Base-by-base conservation (phyloP, 2,797 vertebrate species). In the Sylvilagus floridanus region DNA sequence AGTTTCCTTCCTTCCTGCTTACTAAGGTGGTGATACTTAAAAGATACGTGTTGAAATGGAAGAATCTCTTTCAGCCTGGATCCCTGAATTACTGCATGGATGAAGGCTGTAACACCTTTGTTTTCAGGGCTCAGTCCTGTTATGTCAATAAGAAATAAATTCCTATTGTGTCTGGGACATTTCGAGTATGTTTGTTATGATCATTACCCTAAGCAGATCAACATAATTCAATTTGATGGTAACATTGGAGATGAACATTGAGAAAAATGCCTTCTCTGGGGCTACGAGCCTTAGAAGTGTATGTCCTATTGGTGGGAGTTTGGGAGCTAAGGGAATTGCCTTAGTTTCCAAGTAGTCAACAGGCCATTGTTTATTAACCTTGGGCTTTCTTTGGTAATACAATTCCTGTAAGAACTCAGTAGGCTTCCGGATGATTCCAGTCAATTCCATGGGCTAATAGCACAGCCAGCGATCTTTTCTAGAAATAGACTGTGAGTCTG, bases 401-500 rank as follows among this genome's bases (percentile, higher is more conserved):
- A 97, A 96, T 97, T 96, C 92, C 93, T 86, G 35, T 89, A 95
- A 84, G 76, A 95, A 95, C 68, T 95, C 86, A 82, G 83, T 82
- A 95, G 86, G 92, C 68, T 96, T 97, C 93, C 97, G 96, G 96
- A 57, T 97, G 93, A 78, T 96, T 96, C 90, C 92, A 96, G 94
- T 96, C 92, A 96, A 92, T 91, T 97, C 94, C 91, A 92, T 69
- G 76, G 85, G 57, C 81, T 93, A 96, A 96, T 92, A 94, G 88
- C 93, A 84, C 26, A 72, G 95, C 88, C 96, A 96, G 84, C 4
- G n/a, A 85, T 69, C 92, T 97, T 94, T 96, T 96, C 96, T 96
- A 96, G 95, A 97, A 97, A 97, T 97, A 97, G 96, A 95, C 86
- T 93, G 66, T 96, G 96, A 97, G 95, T 86, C 95, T 92, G 79